phyloP scores from a whole-genome alignment of 2,113 vertebrate species.

The Silurus asotus region DNA sequence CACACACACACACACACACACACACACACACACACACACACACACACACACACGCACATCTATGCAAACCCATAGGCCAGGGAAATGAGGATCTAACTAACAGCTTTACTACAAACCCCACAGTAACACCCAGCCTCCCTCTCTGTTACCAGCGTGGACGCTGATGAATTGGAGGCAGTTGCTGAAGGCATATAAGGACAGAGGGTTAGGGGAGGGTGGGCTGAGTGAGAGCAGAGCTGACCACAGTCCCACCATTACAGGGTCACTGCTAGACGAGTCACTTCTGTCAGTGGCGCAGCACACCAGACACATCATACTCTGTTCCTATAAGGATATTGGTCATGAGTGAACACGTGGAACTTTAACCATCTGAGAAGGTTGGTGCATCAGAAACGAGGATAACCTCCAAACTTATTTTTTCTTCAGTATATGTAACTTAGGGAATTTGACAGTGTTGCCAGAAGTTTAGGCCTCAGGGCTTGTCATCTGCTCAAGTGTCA shows the following conservation, averaged over 20 bases:
- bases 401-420: slow-evolving; percentile 2
- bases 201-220: slow-evolving; percentile 60
- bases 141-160: slow-evolving; percentile 57
- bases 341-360: neutral
- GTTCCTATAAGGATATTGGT: slow-evolving; percentile 46
- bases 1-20: slow-evolving; percentile 49
- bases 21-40: slow-evolving; percentile 51
- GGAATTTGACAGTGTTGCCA: neutral
- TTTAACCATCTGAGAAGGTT: neutral
- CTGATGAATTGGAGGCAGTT: slow-evolving; percentile 76
- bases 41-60: slow-evolving; percentile 50
- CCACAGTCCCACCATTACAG: slow-evolving; percentile 51
- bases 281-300: slow-evolving; percentile 52
- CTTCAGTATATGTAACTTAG: neutral
- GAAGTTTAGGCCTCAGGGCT: slow-evolving; percentile 16
- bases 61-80: slow-evolving; percentile 48
- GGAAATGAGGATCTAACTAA: slow-evolving; percentile 56
- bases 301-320: slow-evolving; percentile 57
- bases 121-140: slow-evolving; percentile 46
- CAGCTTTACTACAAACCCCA: slow-evolving; percentile 39
- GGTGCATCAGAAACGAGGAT: neutral
- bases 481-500: slow-evolving; percentile 9
- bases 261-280: slow-evolving; percentile 65
- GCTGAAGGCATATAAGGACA: slow-evolving; percentile 75
- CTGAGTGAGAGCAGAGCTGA: slow-evolving; percentile 40